Percentiles rank a stretch among this genome's conserved stretches.
These are phyloP conservation scores for Conus canariensis DNA, from an alignment of 2,888 invertebrate genomes.

Conservation along the genomic window DNA sequence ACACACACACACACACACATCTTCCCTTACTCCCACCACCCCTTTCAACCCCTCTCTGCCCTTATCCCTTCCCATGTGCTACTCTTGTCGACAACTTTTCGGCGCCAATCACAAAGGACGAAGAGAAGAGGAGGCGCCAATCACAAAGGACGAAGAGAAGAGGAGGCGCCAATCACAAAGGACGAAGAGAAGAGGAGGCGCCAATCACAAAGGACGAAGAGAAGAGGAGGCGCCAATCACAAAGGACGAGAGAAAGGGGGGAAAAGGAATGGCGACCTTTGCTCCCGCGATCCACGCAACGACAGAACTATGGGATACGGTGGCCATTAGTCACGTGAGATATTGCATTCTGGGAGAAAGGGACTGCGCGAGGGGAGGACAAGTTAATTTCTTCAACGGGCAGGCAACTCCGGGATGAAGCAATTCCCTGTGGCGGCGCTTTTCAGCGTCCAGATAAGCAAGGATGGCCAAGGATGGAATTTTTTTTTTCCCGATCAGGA, in stretches of 20 bases:
- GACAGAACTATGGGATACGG: not conserved
- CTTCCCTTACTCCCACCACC: too few relatives aligned
- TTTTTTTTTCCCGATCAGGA: too few relatives aligned
- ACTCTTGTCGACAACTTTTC: not conserved
- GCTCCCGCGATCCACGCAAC: too few relatives aligned
- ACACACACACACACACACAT: too few relatives aligned
- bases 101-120: not conserved
- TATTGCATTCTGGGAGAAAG: not conserved
- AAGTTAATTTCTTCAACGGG: constrained; percentile 25
- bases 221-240: not conserved
- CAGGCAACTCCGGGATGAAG: not conserved
- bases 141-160: not conserved
- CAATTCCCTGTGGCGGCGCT: not conserved
- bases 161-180: not conserved
- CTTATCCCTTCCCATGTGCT: too few relatives aligned
- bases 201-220: not conserved
- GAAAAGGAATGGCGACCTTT: not conserved
- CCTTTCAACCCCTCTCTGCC: too few relatives aligned
- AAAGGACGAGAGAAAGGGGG: not conserved
- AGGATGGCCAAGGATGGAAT: not conserved
- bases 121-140: not conserved
- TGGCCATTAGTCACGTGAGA: constrained; percentile 24
- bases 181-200: too few relatives aligned
- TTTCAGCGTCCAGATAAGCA: not conserved
- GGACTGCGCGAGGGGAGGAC: not conserved